Evolutionary conservation across 1,140 invertebrate genomes (phyloP), one percentile per base, ranked within the genome.

Genomic region (Pseudomyrmex dendroicus): DNA sequence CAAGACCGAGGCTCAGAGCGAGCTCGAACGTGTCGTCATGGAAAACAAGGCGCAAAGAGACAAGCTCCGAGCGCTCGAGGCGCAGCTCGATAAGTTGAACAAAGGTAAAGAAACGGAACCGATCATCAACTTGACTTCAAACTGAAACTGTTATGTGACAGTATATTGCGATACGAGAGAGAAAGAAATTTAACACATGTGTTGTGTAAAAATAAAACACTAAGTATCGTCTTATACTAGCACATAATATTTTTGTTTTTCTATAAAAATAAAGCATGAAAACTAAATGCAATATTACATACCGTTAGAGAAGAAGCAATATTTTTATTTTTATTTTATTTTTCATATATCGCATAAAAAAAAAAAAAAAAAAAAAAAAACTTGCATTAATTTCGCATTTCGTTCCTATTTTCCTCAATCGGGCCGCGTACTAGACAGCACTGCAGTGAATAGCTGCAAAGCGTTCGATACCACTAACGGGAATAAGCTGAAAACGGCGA

Each of bases 11-110:
- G 97, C 97, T 0, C 97, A 98, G 90, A 95, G 96, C 73, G 97
- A 98, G 89, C 95, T 97, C 82, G 98, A 99, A 91, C 95, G 96
- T 83, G 95, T 98, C 8, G 95, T 97, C 48, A 94, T 96, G 87
- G 98, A 99, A 91, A 98, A 98, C 94, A 97, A 97, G 89, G 92
- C 95, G 1, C 95, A 98, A n/a, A 95, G 96, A 82, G 97, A 98
- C 86, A 96, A 96, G 89, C 96, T 97, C 61, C 95, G 96, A 68
- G 92, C 95, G 68, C 93, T 98, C n/a, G 96, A 97, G 89, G 95
- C 96, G 83, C 97, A 98, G 92, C 95, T 98, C 54, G 97, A 98
- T 59, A 97, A 96, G 86, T 91, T 97, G 8, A 94, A 92, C 76
- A 97, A 96, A 95, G 96, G 96, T 97, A 94, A 95, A 94, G 61